Evolutionary conservation across 2,888 invertebrate species (phyloP), one percentile per base, ranked within the genome.

Genomic region (Drosophila trichaetosa): DNA sequence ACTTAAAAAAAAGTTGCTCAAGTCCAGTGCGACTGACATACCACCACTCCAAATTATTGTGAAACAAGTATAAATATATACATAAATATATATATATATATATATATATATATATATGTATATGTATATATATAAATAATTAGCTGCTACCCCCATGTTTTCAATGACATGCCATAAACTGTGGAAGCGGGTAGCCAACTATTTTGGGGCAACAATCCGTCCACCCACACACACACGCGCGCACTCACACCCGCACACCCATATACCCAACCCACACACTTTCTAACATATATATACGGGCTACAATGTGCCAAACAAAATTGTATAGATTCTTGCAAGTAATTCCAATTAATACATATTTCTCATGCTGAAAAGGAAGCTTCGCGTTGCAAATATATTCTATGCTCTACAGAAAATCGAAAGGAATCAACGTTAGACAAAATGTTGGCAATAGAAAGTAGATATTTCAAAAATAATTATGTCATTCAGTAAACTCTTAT

Each of bases 111-210:
- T 34, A 48, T 66, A 11, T 0, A 40, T 40, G 11, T n/a, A 11
- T 1, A 10, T n/a, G 5, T 1, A 10, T 49, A 10, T 49, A 10
- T 49, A 56, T 56, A 21, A 31, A 42, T 42, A 57, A 68, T 71
- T 83, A 82, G 90, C 79, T 83, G 83, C 87, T 83, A 88, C 90
- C 87, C 87, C 88, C 87, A 87, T 89, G 65, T 69, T 73, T 82
- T 74, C 72, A 79, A 75, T 85, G 83, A 80, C 80, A 83, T 74
- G 85, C 42, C 31, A 70, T 79, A 76, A 82, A 76, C 62, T 78
- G 73, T 57, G 66, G 56, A 79, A 79, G 80, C 82, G 89, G 85
- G 89, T 89, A 79, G 82, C 53, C 80, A 87, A 87, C 87, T 49
- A 79, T 70, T 64, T 54, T 53, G 27, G 54, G 46, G 38, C 68